Conservation (phyloP, 1,140 invertebrate genomes). For the Mactra quadrangularis region DNA sequence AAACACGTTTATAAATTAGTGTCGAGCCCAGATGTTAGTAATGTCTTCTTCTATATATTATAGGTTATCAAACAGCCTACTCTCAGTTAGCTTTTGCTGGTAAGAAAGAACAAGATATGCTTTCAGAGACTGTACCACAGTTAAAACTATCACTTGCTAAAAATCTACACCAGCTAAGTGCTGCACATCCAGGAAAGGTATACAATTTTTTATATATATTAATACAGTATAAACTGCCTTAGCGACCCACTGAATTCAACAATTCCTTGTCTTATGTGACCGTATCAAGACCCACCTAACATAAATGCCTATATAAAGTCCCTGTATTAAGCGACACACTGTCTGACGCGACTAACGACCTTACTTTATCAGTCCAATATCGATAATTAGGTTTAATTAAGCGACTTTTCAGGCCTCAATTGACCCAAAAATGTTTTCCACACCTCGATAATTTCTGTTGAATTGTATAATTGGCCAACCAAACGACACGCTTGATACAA, state of each 20-base stretch:
- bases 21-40: no score
- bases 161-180: constrained; percentile 87
- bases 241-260: no score
- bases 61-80: constrained; percentile 94
- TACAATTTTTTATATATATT: constrained; percentile 93
- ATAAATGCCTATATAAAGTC: constrained; percentile 88
- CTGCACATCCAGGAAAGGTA: constrained; percentile 87
- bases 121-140: constrained; percentile 87
- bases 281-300: constrained; percentile 86
- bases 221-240: constrained; percentile 94
- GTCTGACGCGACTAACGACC: no score
- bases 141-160: constrained; percentile 89
- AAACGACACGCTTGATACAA: no score
- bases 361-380: no score
- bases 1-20: no score
- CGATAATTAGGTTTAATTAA: no score
- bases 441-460: no score
- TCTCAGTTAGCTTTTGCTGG: constrained; percentile 94
- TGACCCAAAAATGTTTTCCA: no score
- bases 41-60: constrained; percentile 7
- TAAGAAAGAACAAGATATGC: constrained; percentile 89
- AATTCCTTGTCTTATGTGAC: constrained; percentile 91
- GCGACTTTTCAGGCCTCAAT: no score
- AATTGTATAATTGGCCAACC: no score
- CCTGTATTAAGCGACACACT: no score